These are phyloP conservation scores for Tyria jacobaeae DNA, from an alignment of 2,888 invertebrate genomes.

Conservation along the genomic window DNA sequence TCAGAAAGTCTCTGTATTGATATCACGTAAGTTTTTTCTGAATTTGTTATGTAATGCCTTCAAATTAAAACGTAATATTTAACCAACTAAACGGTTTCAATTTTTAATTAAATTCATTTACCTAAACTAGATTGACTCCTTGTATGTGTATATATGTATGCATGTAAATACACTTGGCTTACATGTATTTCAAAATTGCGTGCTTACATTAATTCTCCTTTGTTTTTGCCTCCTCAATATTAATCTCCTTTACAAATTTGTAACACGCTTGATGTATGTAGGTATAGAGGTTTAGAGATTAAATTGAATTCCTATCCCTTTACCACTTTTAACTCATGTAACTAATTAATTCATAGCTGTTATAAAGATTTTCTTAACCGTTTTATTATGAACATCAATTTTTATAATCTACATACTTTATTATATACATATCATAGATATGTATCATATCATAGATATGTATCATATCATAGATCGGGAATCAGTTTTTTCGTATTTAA, in stretches of 20 bases:
- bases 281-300: constrained; percentile 3
- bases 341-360: not conserved
- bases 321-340: not conserved
- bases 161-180: not conserved
- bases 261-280: not conserved
- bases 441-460: no score
- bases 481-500: no score
- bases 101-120: no score
- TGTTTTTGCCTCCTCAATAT: not conserved
- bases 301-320: not conserved
- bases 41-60: constrained; percentile 25
- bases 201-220: not conserved
- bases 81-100: constrained; percentile 13
- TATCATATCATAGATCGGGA: no score
- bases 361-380: not conserved
- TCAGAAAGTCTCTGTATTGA: constrained; percentile 19
- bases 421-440: no score
- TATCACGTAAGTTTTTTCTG: constrained; percentile 14
- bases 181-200: not conserved
- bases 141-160: not conserved
- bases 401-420: no score
- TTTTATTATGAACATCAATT: not conserved
- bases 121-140: no score
- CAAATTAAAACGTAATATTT: constrained; percentile 22
- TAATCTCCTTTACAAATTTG: not conserved